phyloP scores from a whole-genome alignment of 1,140 invertebrate species.

The Akabosia matsudoensis region DNA sequence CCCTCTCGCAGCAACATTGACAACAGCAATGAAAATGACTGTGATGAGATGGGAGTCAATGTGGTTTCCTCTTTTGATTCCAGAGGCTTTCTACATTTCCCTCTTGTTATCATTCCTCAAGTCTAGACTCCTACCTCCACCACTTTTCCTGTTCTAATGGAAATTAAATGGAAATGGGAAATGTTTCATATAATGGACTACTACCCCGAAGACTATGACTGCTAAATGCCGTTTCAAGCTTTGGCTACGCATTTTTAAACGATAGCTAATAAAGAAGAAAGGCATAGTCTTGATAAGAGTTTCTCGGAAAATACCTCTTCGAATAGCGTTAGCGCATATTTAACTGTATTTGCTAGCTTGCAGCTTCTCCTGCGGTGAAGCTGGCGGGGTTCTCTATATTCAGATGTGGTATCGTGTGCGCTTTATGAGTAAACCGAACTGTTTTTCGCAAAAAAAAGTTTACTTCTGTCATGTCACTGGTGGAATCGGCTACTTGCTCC shows the following conservation, averaged over 20 bases:
- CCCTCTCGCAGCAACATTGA: neutral
- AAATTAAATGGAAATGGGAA: constrained; percentile 23
- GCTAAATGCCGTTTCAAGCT: too few species aligned
- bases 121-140: neutral
- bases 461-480: neutral
- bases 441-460: neutral
- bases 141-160: neutral
- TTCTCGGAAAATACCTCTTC: too few species aligned
- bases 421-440: neutral
- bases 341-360: too few species aligned
- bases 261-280: neutral
- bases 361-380: too few species aligned
- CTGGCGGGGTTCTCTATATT: too few species aligned
- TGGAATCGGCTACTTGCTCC: neutral
- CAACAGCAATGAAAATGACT: neutral
- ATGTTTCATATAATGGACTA: neutral
- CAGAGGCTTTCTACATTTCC: neutral
- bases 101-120: neutral
- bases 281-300: too few species aligned
- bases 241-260: neutral
- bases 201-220: too few species aligned
- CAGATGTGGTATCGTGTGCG: neutral
- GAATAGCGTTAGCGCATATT: neutral
- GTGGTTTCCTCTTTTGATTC: constrained; percentile 8
- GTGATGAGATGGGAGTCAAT: neutral